Percentiles rank a stretch among this genome's conserved stretches.
phyloP scores from a whole-genome alignment of 2,888 invertebrate genomes.

The Lasioglossum oenotherae region DNA sequence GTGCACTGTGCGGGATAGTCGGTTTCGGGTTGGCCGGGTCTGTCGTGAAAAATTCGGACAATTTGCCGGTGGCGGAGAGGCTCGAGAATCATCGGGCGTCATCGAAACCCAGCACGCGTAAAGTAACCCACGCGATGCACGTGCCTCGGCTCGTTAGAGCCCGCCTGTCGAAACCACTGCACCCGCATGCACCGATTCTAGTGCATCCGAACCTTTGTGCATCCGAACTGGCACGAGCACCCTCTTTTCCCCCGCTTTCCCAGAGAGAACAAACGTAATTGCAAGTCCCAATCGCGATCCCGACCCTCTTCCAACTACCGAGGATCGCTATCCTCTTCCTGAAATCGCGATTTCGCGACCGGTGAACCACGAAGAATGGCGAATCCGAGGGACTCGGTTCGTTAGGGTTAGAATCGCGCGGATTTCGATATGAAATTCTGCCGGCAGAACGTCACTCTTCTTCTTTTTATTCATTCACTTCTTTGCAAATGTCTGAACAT shows the following conservation, averaged over 20 bases:
- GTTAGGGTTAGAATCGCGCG: background rate
- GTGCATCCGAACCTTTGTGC: conserved; percentile 36
- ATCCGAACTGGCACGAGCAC: conserved; percentile 7
- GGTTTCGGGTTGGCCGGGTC: conserved; percentile 2
- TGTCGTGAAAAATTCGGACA: conserved; percentile 32
- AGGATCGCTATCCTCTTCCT: background rate
- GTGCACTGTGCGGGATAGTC: background rate
- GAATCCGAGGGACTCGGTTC: background rate
- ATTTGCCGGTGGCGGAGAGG: conserved; percentile 1
- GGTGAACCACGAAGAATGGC: background rate
- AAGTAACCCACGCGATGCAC: conserved; percentile 67
- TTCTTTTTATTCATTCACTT: background rate
- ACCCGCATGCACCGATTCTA: conserved; percentile 69
- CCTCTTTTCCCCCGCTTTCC: background rate
- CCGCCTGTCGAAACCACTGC: conserved; percentile 68
- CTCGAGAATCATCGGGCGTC: conserved; percentile 43
- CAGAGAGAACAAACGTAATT: conserved; percentile 21
- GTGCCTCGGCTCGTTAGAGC: conserved; percentile 67
- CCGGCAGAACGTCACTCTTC: background rate
- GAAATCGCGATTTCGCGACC: background rate
- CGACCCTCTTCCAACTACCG: background rate
- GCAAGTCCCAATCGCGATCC: background rate
- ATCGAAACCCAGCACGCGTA: conserved; percentile 40
- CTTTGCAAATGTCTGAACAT: background rate
- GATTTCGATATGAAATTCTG: background rate